Percentiles rank a stretch among this genome's conserved stretches.
phyloP scores from a whole-genome alignment of 2,888 invertebrate genomes.

The Limnephilus lunatus region DNA sequence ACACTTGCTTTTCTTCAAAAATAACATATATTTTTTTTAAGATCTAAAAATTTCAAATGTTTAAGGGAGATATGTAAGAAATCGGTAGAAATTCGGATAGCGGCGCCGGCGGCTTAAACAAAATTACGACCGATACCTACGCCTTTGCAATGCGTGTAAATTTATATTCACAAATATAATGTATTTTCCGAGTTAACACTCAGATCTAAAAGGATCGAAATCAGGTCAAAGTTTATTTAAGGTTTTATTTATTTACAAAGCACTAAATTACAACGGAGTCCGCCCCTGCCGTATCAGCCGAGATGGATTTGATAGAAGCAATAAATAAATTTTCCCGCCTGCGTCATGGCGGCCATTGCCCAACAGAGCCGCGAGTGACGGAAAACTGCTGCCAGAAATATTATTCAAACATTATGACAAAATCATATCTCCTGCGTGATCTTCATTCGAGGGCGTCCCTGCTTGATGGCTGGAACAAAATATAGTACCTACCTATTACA shows the following conservation, averaged over 20 bases:
- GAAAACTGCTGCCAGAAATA: slow-evolving; percentile 47
- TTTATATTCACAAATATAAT: neutral
- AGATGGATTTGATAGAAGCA: slow-evolving; percentile 43
- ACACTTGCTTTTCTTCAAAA: no score
- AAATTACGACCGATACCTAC: neutral
- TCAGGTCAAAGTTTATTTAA: slow-evolving; percentile 2
- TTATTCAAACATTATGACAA: slow-evolving; percentile 50
- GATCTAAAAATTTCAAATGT: no score
- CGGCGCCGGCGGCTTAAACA: no score
- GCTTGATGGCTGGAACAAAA: neutral
- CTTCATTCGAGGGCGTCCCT: neutral
- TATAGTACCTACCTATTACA: neutral
- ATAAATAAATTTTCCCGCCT: slow-evolving; percentile 41
- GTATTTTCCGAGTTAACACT: neutral
- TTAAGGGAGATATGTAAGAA: no score
- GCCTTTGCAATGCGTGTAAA: neutral
- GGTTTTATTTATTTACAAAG: slow-evolving; percentile 78
- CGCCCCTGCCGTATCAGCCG: neutral
- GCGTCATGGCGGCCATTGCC: slow-evolving; percentile 31
- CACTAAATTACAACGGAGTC: slow-evolving; percentile 87
- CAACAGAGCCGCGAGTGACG: slow-evolving; percentile 22
- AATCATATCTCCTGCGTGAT: slow-evolving; percentile 16
- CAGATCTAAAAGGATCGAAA: neutral
- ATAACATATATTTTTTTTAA: no score
- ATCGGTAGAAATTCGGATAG: no score